Percentiles rank a stretch among this genome's conserved stretches.
These are phyloP conservation scores for Daboia siamensis DNA, from an alignment of 2,113 vertebrate genomes.

Conservation along the genomic window DNA sequence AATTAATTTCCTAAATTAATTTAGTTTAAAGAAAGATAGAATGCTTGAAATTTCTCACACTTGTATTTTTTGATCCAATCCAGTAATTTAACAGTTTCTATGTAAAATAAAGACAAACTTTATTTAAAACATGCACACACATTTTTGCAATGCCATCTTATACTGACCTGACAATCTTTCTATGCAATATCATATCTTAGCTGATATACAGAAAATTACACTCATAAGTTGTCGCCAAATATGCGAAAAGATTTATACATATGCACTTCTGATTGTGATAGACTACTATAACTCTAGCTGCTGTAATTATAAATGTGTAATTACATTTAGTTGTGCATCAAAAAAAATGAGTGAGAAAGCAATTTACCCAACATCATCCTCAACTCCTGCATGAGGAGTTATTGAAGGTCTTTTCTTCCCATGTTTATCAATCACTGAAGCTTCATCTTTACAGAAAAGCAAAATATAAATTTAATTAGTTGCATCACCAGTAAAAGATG, in stretches of 20 bases:
- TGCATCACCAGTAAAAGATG: neutral
- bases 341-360: neutral
- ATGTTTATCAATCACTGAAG: conserved; percentile 63
- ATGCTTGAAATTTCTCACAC: neutral
- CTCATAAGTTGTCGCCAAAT: neutral
- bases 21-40: neutral
- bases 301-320: neutral
- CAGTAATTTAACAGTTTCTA: neutral
- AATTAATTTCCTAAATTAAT: neutral
- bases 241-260: neutral
- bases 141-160: neutral
- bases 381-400: conserved; percentile 39
- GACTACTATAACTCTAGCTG: neutral
- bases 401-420: conserved; percentile 69
- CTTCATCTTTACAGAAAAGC: conserved; percentile 57
- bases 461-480: conserved; percentile 8
- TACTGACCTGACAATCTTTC: neutral
- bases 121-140: neutral
- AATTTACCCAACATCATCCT: conserved; percentile 72
- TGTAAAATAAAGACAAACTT: neutral
- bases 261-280: neutral
- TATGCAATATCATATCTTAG: neutral
- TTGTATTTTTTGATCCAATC: neutral
- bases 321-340: neutral
- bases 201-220: neutral